These are phyloP conservation scores for Bembecia ichneumoniformis DNA, from an alignment of 2,888 invertebrate species.

Conservation along the genomic window DNA sequence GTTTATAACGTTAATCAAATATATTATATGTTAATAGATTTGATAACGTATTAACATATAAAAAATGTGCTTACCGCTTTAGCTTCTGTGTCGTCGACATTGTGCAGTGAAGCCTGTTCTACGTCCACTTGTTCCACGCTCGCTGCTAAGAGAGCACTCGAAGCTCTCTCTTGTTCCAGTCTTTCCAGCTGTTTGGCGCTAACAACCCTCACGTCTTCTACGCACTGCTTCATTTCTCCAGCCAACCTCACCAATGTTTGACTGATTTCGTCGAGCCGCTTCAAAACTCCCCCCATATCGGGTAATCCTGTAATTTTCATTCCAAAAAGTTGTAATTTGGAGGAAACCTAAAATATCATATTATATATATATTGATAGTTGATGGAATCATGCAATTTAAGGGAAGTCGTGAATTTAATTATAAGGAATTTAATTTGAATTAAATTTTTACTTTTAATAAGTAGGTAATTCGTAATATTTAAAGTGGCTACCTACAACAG, in stretches of 20 bases:
- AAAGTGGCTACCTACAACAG: too few relatives aligned
- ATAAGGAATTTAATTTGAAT: too few relatives aligned
- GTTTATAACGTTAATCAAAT: too few relatives aligned
- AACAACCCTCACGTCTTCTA: conserved; percentile 80
- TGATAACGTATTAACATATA: too few relatives aligned
- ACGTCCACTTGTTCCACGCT: conserved; percentile 76
- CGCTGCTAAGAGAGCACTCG: conserved; percentile 77
- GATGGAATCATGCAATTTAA: too few relatives aligned
- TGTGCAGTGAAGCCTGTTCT: conserved; percentile 54
- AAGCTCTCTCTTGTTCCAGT: conserved; percentile 74
- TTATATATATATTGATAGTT: too few relatives aligned
- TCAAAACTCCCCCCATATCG: conserved; percentile 64
- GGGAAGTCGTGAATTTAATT: too few relatives aligned
- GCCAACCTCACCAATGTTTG: conserved; percentile 77
- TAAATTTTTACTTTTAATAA: too few relatives aligned
- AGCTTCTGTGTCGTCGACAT: conserved; percentile 75
- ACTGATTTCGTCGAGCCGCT: conserved; percentile 80
- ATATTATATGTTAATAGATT: too few relatives aligned
- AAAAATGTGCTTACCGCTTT: conserved; percentile 75
- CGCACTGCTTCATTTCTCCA: conserved; percentile 78
- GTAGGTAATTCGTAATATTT: too few relatives aligned
- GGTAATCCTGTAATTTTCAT: conserved; percentile 27
- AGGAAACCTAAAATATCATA: too few relatives aligned
- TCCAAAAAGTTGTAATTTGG: too few relatives aligned
- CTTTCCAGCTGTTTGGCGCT: conserved; percentile 77